These are phyloP conservation scores for Troilus luridus DNA, from an alignment of 2,888 invertebrate genomes.

Conservation along the genomic window DNA sequence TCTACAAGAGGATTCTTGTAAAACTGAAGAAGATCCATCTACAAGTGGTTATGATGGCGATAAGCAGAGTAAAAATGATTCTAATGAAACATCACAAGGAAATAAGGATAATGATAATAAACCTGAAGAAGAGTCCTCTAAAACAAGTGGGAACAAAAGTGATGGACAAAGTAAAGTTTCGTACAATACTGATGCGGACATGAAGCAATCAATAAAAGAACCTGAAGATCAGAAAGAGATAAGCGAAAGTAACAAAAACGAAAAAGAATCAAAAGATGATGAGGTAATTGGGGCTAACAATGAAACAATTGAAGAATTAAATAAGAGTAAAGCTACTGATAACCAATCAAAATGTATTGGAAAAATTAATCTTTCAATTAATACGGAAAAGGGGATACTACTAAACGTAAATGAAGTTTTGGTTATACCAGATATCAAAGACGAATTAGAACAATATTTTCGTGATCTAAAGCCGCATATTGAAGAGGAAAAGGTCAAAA, in stretches of 20 bases:
- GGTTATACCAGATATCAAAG: slow-evolving; percentile 78
- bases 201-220: neutral
- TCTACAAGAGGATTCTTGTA: neutral
- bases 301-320: neutral
- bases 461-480: slow-evolving; percentile 70
- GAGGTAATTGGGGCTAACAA: neutral
- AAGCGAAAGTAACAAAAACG: neutral
- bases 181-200: neutral
- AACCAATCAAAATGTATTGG: slow-evolving; percentile 61
- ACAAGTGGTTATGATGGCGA: neutral
- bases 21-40: neutral
- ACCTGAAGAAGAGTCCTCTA: neutral
- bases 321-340: slow-evolving; percentile 48
- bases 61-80: neutral
- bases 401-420: slow-evolving; percentile 70
- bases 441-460: slow-evolving; percentile 77
- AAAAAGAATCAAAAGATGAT: neutral
- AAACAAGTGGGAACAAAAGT: neutral
- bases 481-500: slow-evolving; percentile 73
- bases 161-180: neutral
- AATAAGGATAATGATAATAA: neutral
- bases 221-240: neutral
- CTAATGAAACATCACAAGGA: neutral
- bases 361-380: slow-evolving; percentile 52
- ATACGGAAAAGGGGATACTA: neutral